phyloP scores from a whole-genome alignment of 2,888 invertebrate genomes.

The Zonitis immaculata region DNA sequence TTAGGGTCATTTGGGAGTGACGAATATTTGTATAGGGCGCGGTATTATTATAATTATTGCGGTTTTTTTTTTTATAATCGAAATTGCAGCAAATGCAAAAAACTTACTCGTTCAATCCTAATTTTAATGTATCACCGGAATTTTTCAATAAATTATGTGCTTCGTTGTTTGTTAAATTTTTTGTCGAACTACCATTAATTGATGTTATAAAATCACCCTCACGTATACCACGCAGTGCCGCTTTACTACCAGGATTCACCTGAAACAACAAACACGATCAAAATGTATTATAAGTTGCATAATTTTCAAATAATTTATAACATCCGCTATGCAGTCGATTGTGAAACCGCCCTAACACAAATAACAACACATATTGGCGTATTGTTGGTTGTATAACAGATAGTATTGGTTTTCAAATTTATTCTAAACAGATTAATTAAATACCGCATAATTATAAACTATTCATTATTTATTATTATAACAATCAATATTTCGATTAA shows the following conservation, averaged over 20 bases:
- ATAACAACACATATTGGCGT: neutral
- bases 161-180: slow-evolving; percentile 64
- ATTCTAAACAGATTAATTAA: neutral
- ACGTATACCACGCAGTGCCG: slow-evolving; percentile 71
- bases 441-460: too few species aligned
- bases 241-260: slow-evolving; percentile 85
- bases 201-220: slow-evolving; percentile 78
- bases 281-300: neutral
- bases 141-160: slow-evolving; percentile 70
- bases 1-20: slow-evolving; percentile 24
- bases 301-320: too few species aligned
- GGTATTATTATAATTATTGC: slow-evolving; percentile 21
- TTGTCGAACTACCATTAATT: slow-evolving; percentile 69
- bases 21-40: slow-evolving; percentile 28
- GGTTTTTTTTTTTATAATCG: too few species aligned
- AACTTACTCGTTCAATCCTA: slow-evolving; percentile 71
- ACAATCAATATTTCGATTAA: too few species aligned
- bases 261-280: slow-evolving; percentile 52
- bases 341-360: too few species aligned
- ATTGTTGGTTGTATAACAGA: slow-evolving; percentile 17
- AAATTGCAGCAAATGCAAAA: too few species aligned
- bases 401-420: too few species aligned
- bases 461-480: too few species aligned
- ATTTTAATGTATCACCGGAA: slow-evolving; percentile 61
- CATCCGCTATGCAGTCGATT: too few species aligned